Base-by-base conservation (phyloP, 35 echinoderm and acorn worm genomes). In the Apostichopus parvimensis region DNA sequence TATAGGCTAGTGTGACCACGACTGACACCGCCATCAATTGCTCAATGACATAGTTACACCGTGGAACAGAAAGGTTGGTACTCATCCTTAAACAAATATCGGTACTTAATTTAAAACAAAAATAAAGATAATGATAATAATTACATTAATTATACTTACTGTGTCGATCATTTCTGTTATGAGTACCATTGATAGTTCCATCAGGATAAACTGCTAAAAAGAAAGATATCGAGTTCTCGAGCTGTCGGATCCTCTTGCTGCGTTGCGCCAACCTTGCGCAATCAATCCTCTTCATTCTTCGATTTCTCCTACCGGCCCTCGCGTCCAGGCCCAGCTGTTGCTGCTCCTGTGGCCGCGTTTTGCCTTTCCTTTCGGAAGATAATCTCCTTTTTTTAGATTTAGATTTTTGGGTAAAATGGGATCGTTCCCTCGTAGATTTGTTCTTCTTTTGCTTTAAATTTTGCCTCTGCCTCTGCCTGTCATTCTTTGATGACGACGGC, bases 301-400 rank as follows among this genome's bases (percentile, higher is more conserved):
- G 11, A 20, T 82, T 82, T 13, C 79, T 82, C 15, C 52, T 53
- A 82, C 79, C 79, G 20, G 79, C 79, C 13, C 79, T 15, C 6
- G 55, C 15, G 5, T 59, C 18, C 54, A 84, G 21, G 9, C 81
- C 81, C 57, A 20, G 12, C 8, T 80, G 18, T 15, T 25, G 77
- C 17, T 55, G 9, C 71, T 13, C n/a, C 34, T 45, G 34, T 45
- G 18, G 25, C 17, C 81, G 9, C 71, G 71, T 75, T 21, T 59
- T 23, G 4, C 20, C 55, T 9, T 6, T 84, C 81, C 54, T 58
- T 18, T 75, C 71, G 54, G 81, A 84, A 20, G 81, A 58, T 25
- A 84, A 84, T 58, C 81, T 56, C 54, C 81, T 56, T 84, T 58
- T 84, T 59, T 84, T 84, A 84, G 81, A 21, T 24, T 59, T 84